phyloP scores from a whole-genome alignment of 2,888 invertebrate species.

The Xylota sylvarum region DNA sequence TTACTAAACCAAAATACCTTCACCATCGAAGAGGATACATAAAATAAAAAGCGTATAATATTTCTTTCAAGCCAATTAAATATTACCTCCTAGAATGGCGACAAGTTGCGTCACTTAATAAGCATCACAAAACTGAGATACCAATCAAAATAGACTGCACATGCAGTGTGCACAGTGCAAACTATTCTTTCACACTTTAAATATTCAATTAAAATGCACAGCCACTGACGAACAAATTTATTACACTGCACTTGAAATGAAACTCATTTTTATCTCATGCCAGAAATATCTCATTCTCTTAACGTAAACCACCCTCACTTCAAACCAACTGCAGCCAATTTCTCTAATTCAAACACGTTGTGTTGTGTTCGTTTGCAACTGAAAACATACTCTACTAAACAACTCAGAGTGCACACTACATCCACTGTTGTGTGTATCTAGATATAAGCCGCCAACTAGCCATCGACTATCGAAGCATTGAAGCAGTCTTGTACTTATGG shows the following conservation, averaged over 20 bases:
- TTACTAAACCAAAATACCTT: too few species aligned
- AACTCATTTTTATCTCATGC: slow-evolving; percentile 30
- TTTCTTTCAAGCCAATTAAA: neutral
- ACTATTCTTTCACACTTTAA: slow-evolving; percentile 3
- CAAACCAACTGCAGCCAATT: neutral
- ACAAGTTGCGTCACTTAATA: neutral
- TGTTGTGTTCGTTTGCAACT: slow-evolving; percentile 66
- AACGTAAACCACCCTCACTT: slow-evolving; percentile 38
- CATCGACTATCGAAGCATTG: slow-evolving; percentile 34
- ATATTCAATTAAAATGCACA: slow-evolving; percentile 32
- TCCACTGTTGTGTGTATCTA: slow-evolving; percentile 35
- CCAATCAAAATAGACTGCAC: slow-evolving; percentile 24
- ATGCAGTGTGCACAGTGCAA: neutral
- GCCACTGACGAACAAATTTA: slow-evolving; percentile 16
- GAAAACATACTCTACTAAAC: slow-evolving; percentile 10
- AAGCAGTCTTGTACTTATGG: slow-evolving; percentile 16
- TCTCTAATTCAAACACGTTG: slow-evolving; percentile 52
- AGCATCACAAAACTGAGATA: neutral
- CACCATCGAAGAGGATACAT: neutral
- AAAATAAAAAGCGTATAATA: neutral
- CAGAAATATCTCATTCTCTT: slow-evolving; percentile 14
- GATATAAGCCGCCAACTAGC: slow-evolving; percentile 59
- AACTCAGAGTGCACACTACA: neutral
- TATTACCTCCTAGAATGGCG: neutral
- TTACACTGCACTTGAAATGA: slow-evolving; percentile 19